Evolutionary conservation across 2,797 vertebrate species (phyloP), one percentile per base, ranked within the genome.

Genomic region (Pseudopleuronectes americanus): DNA sequence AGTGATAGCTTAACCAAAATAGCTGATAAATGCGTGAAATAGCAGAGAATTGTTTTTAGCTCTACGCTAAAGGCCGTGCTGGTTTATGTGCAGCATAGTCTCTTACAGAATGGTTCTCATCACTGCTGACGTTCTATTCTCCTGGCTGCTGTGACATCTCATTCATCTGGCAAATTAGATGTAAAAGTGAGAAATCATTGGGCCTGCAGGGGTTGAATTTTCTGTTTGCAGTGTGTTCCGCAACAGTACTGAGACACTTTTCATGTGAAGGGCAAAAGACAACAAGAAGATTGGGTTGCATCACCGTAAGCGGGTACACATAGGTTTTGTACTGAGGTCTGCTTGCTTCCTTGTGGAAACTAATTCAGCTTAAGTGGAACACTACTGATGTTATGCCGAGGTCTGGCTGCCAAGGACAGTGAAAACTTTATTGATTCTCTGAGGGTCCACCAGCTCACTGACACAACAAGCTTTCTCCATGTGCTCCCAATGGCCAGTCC

Each of bases 181-280:
- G 82, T 87, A 87, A 88, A 89, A 90, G 84, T 88, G 86, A 89
- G 77, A 83, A 90, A 89, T 82, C 19, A 79, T 87, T 71, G 57
- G 57, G 79, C 83, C 87, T 84, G 72, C 62, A 67, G 86, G 82
- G 73, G 70, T 67, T 63, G 56, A 17, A 26, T 59, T 70, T 49
- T 64, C 55, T 66, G 68, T 61, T 56, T 62, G 58, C 55, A 68
- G 43, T 70, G 59, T 31, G 58, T 79, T 77, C 59, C 76, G 49
- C 79, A 71, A 76, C 66, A 66, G 45, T 7, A 48, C 52, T 21
- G 43, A 63, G 47, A 65, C 70, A 76, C 81, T 66, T 77, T 85
- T 81, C 68, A 74, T 76, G 71, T 63, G 68, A 82, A 83, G 59
- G 60, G 51, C 68, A 82, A 53, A 71, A 69, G 71, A 83, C 71